phyloP scores from a whole-genome alignment of 2,797 vertebrate species.

The Siniperca undulata region DNA sequence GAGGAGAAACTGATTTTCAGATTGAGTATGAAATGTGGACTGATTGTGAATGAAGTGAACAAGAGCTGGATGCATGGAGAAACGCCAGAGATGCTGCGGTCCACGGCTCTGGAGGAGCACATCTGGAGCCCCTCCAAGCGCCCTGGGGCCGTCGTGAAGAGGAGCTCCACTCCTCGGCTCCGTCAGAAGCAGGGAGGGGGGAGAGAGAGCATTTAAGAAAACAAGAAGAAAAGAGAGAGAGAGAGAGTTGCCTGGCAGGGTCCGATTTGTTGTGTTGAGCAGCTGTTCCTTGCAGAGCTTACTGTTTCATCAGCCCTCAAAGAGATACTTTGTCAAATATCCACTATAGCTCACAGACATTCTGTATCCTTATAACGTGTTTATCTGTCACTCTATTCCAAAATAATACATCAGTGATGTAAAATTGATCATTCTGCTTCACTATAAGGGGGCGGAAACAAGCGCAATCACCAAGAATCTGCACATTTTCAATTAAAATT shows the following conservation, averaged over 20 bases:
- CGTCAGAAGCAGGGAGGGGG: conserved; percentile 31
- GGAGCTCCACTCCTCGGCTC: conserved; percentile 56
- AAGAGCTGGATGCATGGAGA: conserved; percentile 47
- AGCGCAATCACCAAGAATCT: conserved; percentile 2
- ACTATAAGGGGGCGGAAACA: neutral
- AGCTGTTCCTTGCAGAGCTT: conserved; percentile 72
- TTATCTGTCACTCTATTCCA: neutral
- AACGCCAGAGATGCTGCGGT: conserved; percentile 58
- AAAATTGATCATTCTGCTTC: neutral
- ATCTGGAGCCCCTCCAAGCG: conserved; percentile 81
- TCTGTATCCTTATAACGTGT: conserved; percentile 19
- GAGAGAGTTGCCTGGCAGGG: conserved; percentile 44
- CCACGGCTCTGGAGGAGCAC: conserved; percentile 66
- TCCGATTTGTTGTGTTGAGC: conserved; percentile 68
- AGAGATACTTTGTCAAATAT: conserved; percentile 59
- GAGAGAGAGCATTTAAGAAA: conserved; percentile 53
- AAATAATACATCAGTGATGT: conserved; percentile 12
- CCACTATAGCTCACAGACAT: conserved; percentile 47
- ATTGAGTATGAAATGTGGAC: conserved; percentile 69
- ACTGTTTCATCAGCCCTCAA: conserved; percentile 69
- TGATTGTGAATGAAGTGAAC: conserved; percentile 72
- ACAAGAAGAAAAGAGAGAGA: conserved; percentile 44
- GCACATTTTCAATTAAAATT: neutral
- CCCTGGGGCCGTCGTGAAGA: conserved; percentile 66
- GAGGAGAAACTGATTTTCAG: conserved; percentile 57